phyloP scores from a whole-genome alignment of 2,888 invertebrate genomes.

The Sicus ferrugineus region DNA sequence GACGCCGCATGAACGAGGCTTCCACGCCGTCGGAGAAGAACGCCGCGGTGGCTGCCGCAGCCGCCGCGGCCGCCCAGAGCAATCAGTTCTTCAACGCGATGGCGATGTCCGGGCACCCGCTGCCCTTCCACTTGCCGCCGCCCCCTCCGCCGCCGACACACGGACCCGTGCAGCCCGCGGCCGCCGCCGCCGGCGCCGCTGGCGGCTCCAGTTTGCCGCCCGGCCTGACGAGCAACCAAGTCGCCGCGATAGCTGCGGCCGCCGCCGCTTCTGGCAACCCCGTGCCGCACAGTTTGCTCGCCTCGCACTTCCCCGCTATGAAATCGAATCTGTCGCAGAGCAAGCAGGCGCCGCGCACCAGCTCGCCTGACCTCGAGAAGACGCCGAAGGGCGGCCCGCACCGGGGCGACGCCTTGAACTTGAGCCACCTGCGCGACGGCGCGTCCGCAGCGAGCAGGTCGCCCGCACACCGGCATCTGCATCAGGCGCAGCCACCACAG shows the following conservation, averaged over 20 bases:
- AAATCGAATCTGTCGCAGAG: constrained; percentile 41
- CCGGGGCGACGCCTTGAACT: constrained; percentile 67
- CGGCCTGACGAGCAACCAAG: constrained; percentile 69
- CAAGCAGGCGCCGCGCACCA: constrained; percentile 44
- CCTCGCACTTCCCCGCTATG: constrained; percentile 65
- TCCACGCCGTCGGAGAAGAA: constrained; percentile 58
- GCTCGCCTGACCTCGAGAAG: constrained; percentile 50
- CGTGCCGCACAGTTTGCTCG: constrained; percentile 70
- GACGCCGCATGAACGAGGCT: constrained; percentile 68
- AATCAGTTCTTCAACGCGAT: constrained; percentile 71
- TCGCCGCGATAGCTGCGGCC: constrained; percentile 68
- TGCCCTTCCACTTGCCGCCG: constrained; percentile 73
- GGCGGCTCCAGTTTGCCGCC: constrained; percentile 42
- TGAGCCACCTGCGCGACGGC: constrained; percentile 67
- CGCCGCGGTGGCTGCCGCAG: constrained; percentile 56
- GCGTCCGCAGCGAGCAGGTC: constrained; percentile 36
- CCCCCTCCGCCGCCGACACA: constrained; percentile 71
- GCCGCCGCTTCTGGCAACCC: constrained; percentile 72
- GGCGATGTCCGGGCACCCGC: constrained; percentile 69
- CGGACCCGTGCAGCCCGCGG: constrained; percentile 37
- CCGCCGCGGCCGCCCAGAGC: constrained; percentile 59
- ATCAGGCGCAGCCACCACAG: constrained; percentile 34
- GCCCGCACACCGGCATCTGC: constrained; percentile 35
- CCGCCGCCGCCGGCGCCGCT: constrained; percentile 34
- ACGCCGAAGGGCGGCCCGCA: constrained; percentile 37